Evolutionary conservation across 2,888 invertebrate genomes (phyloP), one percentile per base, ranked within the genome.

Genomic region (Ichneumoninae sp.): DNA sequence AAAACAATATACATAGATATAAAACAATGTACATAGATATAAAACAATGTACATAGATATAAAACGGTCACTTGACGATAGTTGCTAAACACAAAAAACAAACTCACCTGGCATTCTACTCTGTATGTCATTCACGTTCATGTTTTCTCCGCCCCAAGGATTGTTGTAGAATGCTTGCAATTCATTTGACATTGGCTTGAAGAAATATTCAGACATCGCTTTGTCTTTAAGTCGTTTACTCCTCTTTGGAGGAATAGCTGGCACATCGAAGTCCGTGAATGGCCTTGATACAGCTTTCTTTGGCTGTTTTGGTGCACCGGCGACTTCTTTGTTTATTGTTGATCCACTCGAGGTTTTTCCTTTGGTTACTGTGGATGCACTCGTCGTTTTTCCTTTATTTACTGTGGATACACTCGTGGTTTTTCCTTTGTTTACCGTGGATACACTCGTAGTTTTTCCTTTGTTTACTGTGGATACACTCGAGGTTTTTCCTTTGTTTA

Each of bases 111-210:
- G 95, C 96, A 97, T 96, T 88, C 94, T 93, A 85, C 94, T 95
- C 87, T 95, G 95, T 80, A 96, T 94, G 86, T 95, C 94, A 1
- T 94, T 91, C 52, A 96, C 93, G 88, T 95, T 95, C 87, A 96
- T 96, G 84, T 95, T 94, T 92, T 96, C 96, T 71, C 96, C 96
- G 0, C 95, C 95, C 95, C 96, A 96, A 87, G 95, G 95, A 85
- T 95, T 94, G 90, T 96, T 95, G 90, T 96, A 96, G 93, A 96
- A 96, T 82, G 94, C 94, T 82, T 95, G 94, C 95, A 96, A 95
- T 89, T 95, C 95, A 0, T 90, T 82, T 0, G 87, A 84, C 90
- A 92, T 91, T 1, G 93, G 90, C 30, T 86, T 86, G 40, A 90
- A 90, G 50, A 91, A 88, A 82, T 90, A 90, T 33, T 91, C 88